Base-by-base conservation (phyloP, 1,140 invertebrate species). In the Neomicropteryx cornuta region DNA sequence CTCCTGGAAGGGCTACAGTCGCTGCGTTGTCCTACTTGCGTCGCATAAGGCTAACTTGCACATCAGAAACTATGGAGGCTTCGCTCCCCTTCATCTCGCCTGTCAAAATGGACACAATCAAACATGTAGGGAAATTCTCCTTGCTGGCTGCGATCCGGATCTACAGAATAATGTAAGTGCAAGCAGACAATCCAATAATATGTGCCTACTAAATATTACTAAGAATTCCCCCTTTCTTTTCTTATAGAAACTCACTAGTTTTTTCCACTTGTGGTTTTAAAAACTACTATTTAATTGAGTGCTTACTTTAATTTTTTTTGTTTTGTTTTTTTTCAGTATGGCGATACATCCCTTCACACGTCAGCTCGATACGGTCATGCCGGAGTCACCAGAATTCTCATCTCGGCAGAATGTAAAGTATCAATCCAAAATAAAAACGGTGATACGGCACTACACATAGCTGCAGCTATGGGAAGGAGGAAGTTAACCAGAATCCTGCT, bases 91-190 rank as follows among this genome's bases (percentile, higher is more conserved):
- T 2, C 93, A 97, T 66, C 72, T 97, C 33, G 85, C 87, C 30
- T 92, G 89, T 52, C 92, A 97, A 71, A 94, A 93, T 57, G 92
- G 93, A 1, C 93, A 97, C 62, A 97, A 97, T 66, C 90, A 97
- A 69, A 88, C 85, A 42, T 89, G 87, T 44, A 62, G 93, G 28
- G 87, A 92, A 53, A 68, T 97, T 3, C 68, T 97, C 1, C 71
- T 93, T 39, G 81, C 86, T 17, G 88, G 87, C 1, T 87, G 85
- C 31, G 81, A 85, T 59, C 81, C 91, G 0, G 85, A 95, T 60
- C 62, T 87, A 17, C 87, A 90, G 62, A 96, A 96, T 54, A 93
- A 92, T 68, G 88, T 91, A 54, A 72, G 76, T 70, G 24, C n/a
- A n/a, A n/a, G n/a, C n/a, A n/a, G 36, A 28, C 33, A 11, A 21